A percentile compares a stretch with the other conserved stretches of the same genome.
Evolutionary conservation across 2,888 invertebrate species (phyloP).

Genomic region (Ophion obscuratus): DNA sequence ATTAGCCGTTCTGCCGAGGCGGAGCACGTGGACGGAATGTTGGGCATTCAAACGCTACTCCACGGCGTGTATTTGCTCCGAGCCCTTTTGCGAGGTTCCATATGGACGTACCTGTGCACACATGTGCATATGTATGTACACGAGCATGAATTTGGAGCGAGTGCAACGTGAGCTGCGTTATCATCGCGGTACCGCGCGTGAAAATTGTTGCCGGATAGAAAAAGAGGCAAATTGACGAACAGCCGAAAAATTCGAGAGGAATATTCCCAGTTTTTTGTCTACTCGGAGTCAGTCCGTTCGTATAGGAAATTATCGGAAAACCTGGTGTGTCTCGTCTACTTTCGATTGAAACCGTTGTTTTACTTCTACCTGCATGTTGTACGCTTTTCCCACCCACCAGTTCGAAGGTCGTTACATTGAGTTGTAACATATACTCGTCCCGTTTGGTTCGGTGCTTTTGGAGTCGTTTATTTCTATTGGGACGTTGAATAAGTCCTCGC

Average conservation of each 20-base stretch:
- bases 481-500: too few species aligned
- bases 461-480: too few species aligned
- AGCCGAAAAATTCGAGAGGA: conserved; percentile 36
- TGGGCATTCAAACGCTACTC: conserved; percentile 5
- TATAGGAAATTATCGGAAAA: not conserved
- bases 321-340: not conserved
- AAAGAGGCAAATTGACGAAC: conserved; percentile 6
- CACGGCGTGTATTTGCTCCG: conserved; percentile 1
- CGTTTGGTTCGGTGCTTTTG: too few species aligned
- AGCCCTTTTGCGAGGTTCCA: not conserved
- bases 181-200: conserved; percentile 33
- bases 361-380: too few species aligned
- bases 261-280: conserved; percentile 26
- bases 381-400: too few species aligned
- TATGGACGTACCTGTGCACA: not conserved
- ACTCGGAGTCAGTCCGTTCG: conserved; percentile 16
- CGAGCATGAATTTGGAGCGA: not conserved
- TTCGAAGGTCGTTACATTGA: too few species aligned
- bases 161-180: conserved; percentile 34
- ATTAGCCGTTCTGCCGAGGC: conserved; percentile 22
- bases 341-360: not conserved
- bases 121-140: not conserved
- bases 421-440: too few species aligned
- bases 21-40: conserved; percentile 17
- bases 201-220: conserved; percentile 35